Percentiles rank a stretch among this genome's conserved stretches.
These are phyloP conservation scores for Zosterops pallidus DNA, from an alignment of 2,113 vertebrate species.

Conservation along the genomic window DNA sequence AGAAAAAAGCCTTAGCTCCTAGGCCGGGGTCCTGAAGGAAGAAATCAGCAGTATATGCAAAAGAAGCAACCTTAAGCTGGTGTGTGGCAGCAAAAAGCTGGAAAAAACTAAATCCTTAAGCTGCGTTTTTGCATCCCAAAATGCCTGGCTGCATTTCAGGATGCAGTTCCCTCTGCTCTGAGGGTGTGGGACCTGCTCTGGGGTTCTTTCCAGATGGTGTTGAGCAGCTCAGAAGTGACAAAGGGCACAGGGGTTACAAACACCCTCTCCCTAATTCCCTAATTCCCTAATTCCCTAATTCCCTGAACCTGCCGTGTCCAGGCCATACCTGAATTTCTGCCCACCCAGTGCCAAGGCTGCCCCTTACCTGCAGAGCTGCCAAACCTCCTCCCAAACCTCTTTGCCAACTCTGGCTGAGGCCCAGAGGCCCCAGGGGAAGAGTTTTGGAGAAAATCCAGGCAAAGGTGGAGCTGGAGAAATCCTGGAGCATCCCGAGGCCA, in stretches of 20 bases:
- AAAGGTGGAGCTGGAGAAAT: background rate
- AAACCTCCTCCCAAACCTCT: background rate
- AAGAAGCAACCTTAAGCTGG: too few relatives aligned
- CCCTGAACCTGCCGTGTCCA: fast-evolving
- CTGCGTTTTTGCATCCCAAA: too few relatives aligned
- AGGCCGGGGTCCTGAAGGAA: too few relatives aligned
- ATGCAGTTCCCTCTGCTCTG: background rate
- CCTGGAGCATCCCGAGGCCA: fast-evolving
- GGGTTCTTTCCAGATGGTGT: fast-evolving
- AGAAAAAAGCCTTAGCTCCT: too few relatives aligned
- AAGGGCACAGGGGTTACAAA: background rate
- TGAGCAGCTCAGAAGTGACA: background rate
- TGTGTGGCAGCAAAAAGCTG: too few relatives aligned
- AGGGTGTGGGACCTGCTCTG: background rate
- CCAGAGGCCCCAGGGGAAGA: background rate
- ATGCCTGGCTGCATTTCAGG: background rate
- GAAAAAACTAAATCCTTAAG: too few relatives aligned
- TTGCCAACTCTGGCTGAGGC: background rate
- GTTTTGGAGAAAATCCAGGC: background rate
- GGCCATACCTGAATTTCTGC: background rate
- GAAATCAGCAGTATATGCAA: too few relatives aligned
- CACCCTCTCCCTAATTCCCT: background rate
- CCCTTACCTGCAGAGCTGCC: background rate
- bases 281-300: fast-evolving
- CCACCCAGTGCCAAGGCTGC: fast-evolving